These are phyloP conservation scores for Scelioninae gen. 1 DNA, from an alignment of 2,888 invertebrate genomes.

Conservation along the genomic window DNA sequence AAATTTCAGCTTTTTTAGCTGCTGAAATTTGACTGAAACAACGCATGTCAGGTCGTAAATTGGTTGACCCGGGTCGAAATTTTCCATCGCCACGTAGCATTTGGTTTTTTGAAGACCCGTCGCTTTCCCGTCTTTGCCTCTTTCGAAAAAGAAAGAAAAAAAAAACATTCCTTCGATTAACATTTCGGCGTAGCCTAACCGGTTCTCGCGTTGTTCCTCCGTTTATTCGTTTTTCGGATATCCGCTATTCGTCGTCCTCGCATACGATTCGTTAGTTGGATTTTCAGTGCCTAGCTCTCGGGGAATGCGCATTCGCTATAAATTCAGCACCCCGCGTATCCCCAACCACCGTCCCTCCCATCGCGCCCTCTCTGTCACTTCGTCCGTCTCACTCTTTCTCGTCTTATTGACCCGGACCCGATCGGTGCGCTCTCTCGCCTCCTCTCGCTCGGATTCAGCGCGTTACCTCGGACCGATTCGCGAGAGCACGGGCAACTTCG, in stretches of 20 bases:
- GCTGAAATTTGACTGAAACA: too few species aligned
- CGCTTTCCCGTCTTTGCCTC: conserved; percentile 15
- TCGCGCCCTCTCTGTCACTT: conserved; percentile 79
- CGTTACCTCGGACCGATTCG: conserved; percentile 55
- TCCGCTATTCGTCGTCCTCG: conserved; percentile 71
- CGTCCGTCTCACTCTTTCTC: conserved; percentile 77
- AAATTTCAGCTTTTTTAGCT: too few species aligned
- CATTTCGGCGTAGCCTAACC: conserved; percentile 54
- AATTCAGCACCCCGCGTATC: conserved; percentile 60
- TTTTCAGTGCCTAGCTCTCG: conserved; percentile 80
- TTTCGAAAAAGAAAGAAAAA: too few species aligned
- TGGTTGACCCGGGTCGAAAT: conserved; percentile 12
- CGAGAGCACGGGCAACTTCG: conserved; percentile 34
- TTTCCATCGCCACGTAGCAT: conserved; percentile 28
- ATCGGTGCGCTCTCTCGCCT: conserved; percentile 80
- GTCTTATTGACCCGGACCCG: conserved; percentile 85
- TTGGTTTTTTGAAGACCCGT: conserved; percentile 2
- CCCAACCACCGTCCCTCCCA: conserved; percentile 70
- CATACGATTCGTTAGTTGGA: conserved; percentile 80
- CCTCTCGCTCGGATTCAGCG: conserved; percentile 77
- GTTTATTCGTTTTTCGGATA: conserved; percentile 65
- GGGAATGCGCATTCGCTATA: conserved; percentile 82
- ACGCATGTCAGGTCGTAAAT: neutral
- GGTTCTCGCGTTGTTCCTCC: conserved; percentile 43
- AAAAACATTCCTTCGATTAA: conserved; percentile 51